These are phyloP conservation scores for Xenops minutus DNA, from an alignment of 2,797 vertebrate species.

Conservation along the genomic window DNA sequence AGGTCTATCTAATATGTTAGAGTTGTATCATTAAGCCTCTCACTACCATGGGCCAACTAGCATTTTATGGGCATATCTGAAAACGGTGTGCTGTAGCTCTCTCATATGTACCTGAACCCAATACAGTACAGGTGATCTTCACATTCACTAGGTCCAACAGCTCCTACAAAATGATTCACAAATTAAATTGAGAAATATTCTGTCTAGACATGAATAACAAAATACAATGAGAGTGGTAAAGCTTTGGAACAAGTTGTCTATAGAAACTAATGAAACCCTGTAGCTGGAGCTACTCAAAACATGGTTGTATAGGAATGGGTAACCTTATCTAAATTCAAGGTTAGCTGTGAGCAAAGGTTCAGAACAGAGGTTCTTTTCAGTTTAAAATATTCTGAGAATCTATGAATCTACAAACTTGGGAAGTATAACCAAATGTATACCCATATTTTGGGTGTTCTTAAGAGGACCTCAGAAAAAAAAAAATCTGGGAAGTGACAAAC, in stretches of 20 bases:
- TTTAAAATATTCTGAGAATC: neutral
- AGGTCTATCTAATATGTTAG: neutral
- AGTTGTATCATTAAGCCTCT: neutral
- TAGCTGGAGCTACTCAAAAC: neutral
- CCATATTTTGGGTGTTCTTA: neutral
- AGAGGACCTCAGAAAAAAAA: neutral
- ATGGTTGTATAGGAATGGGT: neutral
- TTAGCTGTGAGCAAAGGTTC: neutral
- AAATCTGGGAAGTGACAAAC: neutral
- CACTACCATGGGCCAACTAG: neutral
- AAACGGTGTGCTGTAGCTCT: neutral
- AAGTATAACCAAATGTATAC: neutral
- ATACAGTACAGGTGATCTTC: neutral
- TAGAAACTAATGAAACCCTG: neutral
- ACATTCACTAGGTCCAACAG: neutral
- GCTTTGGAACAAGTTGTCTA: neutral
- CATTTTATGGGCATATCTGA: neutral
- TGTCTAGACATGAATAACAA: neutral
- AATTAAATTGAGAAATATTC: neutral
- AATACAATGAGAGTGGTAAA: neutral
- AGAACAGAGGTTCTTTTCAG: neutral
- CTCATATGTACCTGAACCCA: neutral
- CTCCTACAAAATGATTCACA: neutral
- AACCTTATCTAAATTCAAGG: neutral
- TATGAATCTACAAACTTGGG: neutral